Conservation (phyloP, 2,888 invertebrate species). For the Eristalis tenax region DNA sequence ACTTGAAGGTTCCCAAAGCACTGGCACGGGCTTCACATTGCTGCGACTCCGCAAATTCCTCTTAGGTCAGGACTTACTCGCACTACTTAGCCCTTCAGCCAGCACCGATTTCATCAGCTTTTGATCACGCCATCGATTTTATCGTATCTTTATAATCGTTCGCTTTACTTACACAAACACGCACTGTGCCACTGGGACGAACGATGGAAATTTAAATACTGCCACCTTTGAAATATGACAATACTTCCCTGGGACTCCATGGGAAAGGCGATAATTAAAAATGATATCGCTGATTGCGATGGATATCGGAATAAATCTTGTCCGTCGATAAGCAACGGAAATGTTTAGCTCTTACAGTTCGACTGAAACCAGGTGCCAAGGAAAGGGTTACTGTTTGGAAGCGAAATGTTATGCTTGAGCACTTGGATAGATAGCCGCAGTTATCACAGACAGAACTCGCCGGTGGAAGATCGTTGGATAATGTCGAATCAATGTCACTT, state of each 20-base stretch:
- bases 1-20: no score
- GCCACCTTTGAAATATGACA: neutral
- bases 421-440: neutral
- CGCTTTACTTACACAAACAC: neutral
- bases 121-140: neutral
- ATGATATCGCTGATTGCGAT: neutral
- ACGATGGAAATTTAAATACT: neutral
- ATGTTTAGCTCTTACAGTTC: neutral
- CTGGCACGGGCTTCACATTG: neutral
- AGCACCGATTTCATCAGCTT: neutral
- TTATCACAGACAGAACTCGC: neutral
- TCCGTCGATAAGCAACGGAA: neutral
- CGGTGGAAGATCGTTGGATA: neutral
- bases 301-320: neutral
- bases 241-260: neutral
- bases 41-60: neutral
- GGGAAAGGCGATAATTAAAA: neutral
- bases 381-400: neutral
- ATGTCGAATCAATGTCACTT: neutral
- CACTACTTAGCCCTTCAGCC: neutral
- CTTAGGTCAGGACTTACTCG: neutral
- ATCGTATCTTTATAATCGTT: neutral
- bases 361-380: neutral
- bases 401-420: neutral
- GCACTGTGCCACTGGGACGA: neutral